phyloP scores from a whole-genome alignment of 1,140 invertebrate species.

The Ceratina australensis region DNA sequence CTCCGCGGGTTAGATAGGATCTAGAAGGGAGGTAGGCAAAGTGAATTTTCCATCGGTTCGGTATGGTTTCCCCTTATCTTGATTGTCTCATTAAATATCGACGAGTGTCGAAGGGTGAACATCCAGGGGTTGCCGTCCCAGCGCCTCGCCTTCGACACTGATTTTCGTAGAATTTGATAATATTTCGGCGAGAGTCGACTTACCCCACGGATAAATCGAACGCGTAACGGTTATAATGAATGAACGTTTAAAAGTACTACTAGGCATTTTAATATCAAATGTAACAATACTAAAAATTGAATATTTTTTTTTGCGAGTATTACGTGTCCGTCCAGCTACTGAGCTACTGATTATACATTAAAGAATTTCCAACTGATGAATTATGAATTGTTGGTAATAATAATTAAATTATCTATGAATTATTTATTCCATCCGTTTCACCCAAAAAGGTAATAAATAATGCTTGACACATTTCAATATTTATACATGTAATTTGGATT shows the following conservation, averaged over 20 bases:
- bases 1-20: conserved; percentile 6
- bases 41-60: conserved; percentile 43
- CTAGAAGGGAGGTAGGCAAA: background rate
- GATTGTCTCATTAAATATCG: conserved; percentile 60
- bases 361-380: too few species aligned
- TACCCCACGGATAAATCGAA: background rate
- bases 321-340: too few species aligned
- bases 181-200: conserved; percentile 8
- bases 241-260: background rate
- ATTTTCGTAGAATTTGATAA: conserved; percentile 47
- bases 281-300: too few species aligned
- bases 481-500: too few species aligned
- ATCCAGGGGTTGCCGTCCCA: conserved; percentile 30
- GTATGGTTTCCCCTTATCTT: conserved; percentile 24
- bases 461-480: too few species aligned
- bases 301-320: too few species aligned
- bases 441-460: too few species aligned
- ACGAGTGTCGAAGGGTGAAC: conserved; percentile 49
- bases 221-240: background rate
- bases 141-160: conserved; percentile 35
- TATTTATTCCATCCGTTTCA: too few species aligned
- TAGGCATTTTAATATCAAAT: too few species aligned
- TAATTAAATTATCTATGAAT: too few species aligned
- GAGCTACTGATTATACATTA: too few species aligned
- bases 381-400: too few species aligned